phyloP scores from a whole-genome alignment of 1,140 invertebrate genomes.

The Acromyrmex heyeri region DNA sequence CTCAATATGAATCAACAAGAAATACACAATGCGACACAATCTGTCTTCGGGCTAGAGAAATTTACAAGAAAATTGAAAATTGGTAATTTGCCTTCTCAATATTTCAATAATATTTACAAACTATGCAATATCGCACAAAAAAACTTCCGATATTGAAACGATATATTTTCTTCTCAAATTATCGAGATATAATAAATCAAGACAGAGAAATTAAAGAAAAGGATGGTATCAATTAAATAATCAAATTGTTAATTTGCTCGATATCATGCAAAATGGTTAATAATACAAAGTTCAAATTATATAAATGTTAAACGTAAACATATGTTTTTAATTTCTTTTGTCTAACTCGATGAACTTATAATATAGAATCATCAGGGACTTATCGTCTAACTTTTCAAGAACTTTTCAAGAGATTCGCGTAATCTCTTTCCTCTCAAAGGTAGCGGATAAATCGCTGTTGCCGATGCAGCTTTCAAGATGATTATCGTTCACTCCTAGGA shows the following conservation, averaged over 20 bases:
- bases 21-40: background rate
- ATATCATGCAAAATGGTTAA: too few relatives aligned
- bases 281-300: too few relatives aligned
- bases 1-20: background rate
- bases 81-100: background rate
- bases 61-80: background rate
- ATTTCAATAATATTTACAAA: background rate
- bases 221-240: background rate
- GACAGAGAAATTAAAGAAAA: background rate
- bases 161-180: background rate
- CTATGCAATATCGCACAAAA: background rate
- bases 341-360: background rate
- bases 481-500: slow-evolving; percentile 16
- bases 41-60: background rate
- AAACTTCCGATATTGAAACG: background rate
- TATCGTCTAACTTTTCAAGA: background rate
- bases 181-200: background rate
- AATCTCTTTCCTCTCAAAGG: background rate
- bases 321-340: background rate
- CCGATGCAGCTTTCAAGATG: slow-evolving; percentile 44
- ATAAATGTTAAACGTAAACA: background rate
- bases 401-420: background rate
- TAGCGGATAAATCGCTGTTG: background rate
- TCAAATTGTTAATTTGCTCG: too few relatives aligned
- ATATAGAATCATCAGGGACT: background rate